Base-by-base conservation (phyloP, 2,888 invertebrate genomes). In the Boloria euphrosyne region DNA sequence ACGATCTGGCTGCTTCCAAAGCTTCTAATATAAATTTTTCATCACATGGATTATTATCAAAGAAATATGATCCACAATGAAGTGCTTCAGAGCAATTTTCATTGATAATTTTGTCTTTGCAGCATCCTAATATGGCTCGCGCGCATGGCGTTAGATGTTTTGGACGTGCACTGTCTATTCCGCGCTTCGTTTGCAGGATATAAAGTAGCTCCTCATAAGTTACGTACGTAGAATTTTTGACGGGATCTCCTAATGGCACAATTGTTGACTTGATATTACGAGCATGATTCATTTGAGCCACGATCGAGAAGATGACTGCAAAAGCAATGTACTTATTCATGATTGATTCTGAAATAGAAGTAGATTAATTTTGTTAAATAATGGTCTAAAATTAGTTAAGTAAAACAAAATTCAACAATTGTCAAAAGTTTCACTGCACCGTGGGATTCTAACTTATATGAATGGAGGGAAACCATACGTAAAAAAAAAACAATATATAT, bases 91-190 rank as follows among this genome's bases (percentile, higher is more conserved):
- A 97, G 80, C 97, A 97, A 3, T 91, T 84, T 59, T 94, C 84
- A 14, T 88, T 82, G 67, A 85, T 86, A n/a, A 85, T 85, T 31
- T 82, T 80, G 0, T 86, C 83, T 1, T 94, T 89, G 77, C 97
- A 97, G 78, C 97, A 97, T 2, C 95, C 94, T 6, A 96, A 86
- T 59, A 96, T 95, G 0, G 96, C 96, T 94, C 95, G 95, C 0
- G 95, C 94, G 76, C 97, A 97, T 0, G 93, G 92, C 10, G 94
- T 91, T 0, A 95, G 89, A 27, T 68, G 74, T 52, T 78, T 84
- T 3, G 75, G 78, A n/a, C 69, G 70, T 13, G 52, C 57, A 0
- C 67, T 64, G 10, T 76, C 72, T 2, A 65, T 68, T 1, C 90
- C 89, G 49, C 71, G 76, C 65, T 81, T 82, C 0, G 75, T 72